Conservation (phyloP, 2,797 vertebrate genomes). For the Eulemur mongoz region DNA sequence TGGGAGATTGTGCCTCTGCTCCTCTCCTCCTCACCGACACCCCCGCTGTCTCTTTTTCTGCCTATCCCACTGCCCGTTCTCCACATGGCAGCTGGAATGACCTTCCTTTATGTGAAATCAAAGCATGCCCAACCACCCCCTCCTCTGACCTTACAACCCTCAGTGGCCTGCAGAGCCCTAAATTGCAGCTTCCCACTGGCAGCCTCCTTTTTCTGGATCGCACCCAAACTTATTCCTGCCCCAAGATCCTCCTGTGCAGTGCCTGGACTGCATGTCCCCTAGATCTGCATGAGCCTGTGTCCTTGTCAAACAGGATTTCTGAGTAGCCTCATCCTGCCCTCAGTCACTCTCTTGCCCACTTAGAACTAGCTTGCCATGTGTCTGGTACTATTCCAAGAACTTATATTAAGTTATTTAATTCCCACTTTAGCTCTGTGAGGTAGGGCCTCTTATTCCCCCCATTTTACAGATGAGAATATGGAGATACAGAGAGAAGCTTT, state of each 20-base stretch:
- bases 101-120: neutral
- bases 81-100: neutral
- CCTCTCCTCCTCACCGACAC: neutral
- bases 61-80: neutral
- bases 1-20: neutral
- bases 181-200: no score
- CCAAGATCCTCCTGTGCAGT: neutral
- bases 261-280: neutral
- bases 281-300: neutral
- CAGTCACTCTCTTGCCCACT: neutral
- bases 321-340: neutral
- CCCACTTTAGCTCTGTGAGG: neutral
- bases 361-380: neutral
- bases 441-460: neutral
- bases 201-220: neutral
- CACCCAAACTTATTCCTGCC: neutral
- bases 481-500: neutral
- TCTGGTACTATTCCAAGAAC: neutral
- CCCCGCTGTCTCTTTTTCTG: neutral
- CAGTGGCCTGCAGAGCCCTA: neutral
- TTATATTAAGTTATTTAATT: neutral
- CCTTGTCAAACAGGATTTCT: neutral
- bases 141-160: neutral
- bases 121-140: neutral
- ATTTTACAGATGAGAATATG: neutral